Base-by-base conservation (phyloP, 2,797 vertebrate genomes). In the Channallabes apus region DNA sequence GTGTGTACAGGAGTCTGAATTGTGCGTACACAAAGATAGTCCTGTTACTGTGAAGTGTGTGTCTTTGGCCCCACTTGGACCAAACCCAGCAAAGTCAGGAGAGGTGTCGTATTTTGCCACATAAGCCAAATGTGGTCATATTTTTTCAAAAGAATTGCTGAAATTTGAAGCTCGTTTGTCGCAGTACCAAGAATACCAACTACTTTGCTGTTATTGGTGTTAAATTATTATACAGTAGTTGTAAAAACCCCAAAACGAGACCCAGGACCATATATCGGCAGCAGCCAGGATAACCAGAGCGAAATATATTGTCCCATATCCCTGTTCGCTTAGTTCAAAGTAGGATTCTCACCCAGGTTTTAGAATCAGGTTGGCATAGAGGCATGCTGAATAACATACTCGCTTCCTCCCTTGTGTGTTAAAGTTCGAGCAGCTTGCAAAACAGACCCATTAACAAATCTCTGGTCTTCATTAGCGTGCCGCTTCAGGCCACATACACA, bases 391-490 rank as follows among this genome's bases (percentile, higher is more conserved):
- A 79, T 62, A 62, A 15, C 32, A 12, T 46, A 32, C 17, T 32
- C 3, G 6, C 51, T 35, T 65, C 35, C 14, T 79, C 58, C 22
- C 6, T 64, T 6, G 1, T 64, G 15, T 17, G 61, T 20, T 65
- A 38, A 20, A 32, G 59, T 80, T 78, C 82, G 35, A 32, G 11
- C 65, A 62, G 29, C 69, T 86, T 88, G 82, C 64, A 83, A 68
- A 83, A 83, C 84, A 59, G 77, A 38, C 56, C 84, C 86, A 84
- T 87, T 87, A 86, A 84, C 82, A 87, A 88, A 88, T 73, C 81
- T 59, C 86, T 67, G 82, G 38, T 67, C 69, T 82, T 80, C 83
- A 84, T 88, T 88, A 87, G 73, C 75, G 68, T 46, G 67, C 2
- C 65, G 73, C 84, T 59, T 62, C 58, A 59, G 87, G 85, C 83